Evolutionary conservation across 2,113 vertebrate genomes (phyloP), one percentile per base, ranked within the genome.

Genomic region (Chiloscyllium plagiosum): DNA sequence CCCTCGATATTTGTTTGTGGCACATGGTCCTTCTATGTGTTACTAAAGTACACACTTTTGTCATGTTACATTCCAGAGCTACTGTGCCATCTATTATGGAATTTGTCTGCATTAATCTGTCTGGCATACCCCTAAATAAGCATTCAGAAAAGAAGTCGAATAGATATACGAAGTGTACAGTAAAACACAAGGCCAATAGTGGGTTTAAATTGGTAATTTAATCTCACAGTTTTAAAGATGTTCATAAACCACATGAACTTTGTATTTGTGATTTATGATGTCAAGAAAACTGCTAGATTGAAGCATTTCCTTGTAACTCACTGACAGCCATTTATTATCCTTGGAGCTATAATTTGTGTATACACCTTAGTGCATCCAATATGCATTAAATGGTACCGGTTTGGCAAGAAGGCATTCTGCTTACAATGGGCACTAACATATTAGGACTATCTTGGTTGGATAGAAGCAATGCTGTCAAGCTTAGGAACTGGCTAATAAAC

Each of bases 371-470:
- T 8, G 3, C 68, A 29, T 72, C 37, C 93, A 50, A 68, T 33
- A 29, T 68, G 42, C 37, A 7, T 24, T 70, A 95, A 42, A 93
- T 66, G 85, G 85, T 52, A 87, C 22, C 29, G 50, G 61, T 66
- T 37, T 37, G 61, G 89, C 89, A 93, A 92, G 65, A 93, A 42
- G 37, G 33, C 61, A 66, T 93, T 47, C 80, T 83, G 80, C 42
- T 66, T 93, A 66, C 15, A n/a, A 93, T n/a, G 87, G 86, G 86
- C 24, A 90, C 61, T 56, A 90, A 26, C 86, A 90, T 92, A 92
- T 65, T 52, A 65, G 52, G 87, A 13, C 52, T 65, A n/a, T n/a
- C 89, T 66, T 93, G 1, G 17, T 68, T 37, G 33, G 65, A 37
- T 93, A n/a, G 89, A 68, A 37, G 65, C 37, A 19, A 37, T 24